These are phyloP conservation scores for Polydrusus tereticollis DNA, from an alignment of 2,888 invertebrate genomes.

Conservation along the genomic window DNA sequence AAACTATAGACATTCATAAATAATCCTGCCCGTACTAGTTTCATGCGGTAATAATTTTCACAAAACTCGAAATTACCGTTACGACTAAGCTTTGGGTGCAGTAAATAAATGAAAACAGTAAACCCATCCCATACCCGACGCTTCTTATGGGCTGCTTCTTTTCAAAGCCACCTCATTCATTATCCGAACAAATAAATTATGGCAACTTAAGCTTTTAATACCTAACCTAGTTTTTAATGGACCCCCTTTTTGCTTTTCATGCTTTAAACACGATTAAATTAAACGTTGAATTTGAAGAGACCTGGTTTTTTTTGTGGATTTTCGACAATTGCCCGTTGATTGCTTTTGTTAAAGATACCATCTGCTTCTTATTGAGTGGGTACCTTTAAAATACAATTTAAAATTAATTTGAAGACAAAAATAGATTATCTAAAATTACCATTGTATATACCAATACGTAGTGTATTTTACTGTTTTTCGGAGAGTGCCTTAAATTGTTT, in stretches of 20 bases:
- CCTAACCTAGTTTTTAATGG: constrained; percentile 39
- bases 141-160: constrained; percentile 30
- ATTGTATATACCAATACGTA: too few relatives aligned
- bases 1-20: not conserved
- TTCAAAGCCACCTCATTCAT: constrained; percentile 42
- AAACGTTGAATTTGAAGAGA: constrained; percentile 22
- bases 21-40: not conserved
- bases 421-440: too few relatives aligned
- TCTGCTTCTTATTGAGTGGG: too few relatives aligned
- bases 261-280: constrained; percentile 37
- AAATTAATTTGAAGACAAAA: too few relatives aligned
- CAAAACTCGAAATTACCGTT: constrained; percentile 38
- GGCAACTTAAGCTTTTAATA: constrained; percentile 38
- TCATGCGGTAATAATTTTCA: constrained; percentile 31
- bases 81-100: constrained; percentile 39
- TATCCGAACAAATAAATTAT: constrained; percentile 42
- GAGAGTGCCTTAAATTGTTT: too few relatives aligned
- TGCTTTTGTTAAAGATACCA: not conserved
- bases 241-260: constrained; percentile 33
- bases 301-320: constrained; percentile 21
- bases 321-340: not conserved
- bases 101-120: not conserved
- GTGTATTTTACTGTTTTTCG: too few relatives aligned
- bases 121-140: constrained; percentile 35
- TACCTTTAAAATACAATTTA: too few relatives aligned